phyloP scores from a whole-genome alignment of 2,888 invertebrate species.

The Ichneumon xanthorius region DNA sequence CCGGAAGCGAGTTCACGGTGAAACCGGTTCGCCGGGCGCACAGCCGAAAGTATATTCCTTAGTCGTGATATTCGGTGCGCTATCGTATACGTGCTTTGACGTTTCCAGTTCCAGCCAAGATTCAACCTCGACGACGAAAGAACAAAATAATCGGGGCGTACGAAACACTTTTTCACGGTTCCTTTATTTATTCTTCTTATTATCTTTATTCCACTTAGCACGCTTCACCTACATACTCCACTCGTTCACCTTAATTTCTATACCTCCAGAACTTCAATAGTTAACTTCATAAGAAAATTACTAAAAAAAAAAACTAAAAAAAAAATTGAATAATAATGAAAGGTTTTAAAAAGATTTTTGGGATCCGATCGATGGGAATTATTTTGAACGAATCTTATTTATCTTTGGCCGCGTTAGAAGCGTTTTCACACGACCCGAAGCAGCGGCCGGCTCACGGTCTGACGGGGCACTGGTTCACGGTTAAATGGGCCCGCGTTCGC shows the following conservation, averaged over 20 bases:
- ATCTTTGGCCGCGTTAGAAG: no score
- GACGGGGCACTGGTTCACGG: constrained; percentile 69
- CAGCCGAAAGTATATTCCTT: constrained; percentile 28
- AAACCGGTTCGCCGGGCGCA: constrained; percentile 39
- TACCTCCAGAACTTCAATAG: not conserved
- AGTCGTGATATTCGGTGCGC: not conserved
- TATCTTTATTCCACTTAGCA: constrained; percentile 36
- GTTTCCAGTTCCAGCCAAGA: constrained; percentile 4
- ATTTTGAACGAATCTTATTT: constrained; percentile 2
- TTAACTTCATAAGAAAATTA: not conserved
- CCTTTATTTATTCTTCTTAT: constrained; percentile 8
- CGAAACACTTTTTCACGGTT: constrained; percentile 49
- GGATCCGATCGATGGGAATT: not conserved
- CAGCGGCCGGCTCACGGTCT: constrained; percentile 46
- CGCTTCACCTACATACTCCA: constrained; percentile 38
- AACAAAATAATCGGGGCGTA: constrained; percentile 48
- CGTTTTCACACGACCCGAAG: not conserved
- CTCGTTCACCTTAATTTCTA: not conserved
- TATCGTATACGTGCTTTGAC: constrained; percentile 5
- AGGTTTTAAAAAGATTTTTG: not conserved
- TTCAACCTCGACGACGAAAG: constrained; percentile 44
- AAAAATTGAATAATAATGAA: not conserved
- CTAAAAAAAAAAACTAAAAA: not conserved
- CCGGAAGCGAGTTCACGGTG: not conserved
- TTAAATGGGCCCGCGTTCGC: constrained; percentile 68